Evolutionary conservation across 2,113 vertebrate genomes (phyloP).

Genomic region (Murina feae): DNA sequence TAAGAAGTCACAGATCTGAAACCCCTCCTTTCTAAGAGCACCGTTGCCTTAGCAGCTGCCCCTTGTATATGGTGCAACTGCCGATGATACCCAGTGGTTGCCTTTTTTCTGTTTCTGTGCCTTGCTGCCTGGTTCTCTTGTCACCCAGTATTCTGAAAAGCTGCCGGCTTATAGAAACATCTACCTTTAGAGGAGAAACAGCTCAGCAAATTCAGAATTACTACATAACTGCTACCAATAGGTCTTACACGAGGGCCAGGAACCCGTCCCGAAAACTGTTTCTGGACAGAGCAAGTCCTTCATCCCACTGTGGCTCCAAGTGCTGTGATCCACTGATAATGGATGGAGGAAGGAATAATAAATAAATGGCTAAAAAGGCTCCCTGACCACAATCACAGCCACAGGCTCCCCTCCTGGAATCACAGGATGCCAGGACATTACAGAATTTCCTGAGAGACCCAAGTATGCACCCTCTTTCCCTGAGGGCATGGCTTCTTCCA

Average conservation of each 20-base stretch:
- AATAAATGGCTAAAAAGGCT: background rate
- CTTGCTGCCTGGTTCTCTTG: background rate
- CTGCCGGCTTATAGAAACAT: background rate
- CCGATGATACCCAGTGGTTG: background rate
- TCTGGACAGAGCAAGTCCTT: background rate
- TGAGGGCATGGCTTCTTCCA: background rate
- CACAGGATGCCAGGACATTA: background rate
- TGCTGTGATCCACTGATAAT: background rate
- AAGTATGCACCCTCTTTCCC: background rate
- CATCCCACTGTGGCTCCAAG: background rate
- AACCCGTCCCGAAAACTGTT: background rate
- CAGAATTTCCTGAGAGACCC: background rate
- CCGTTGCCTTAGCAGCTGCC: background rate
- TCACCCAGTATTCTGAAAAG: conserved; percentile 1
- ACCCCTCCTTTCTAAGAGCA: background rate
- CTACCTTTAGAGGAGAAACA: background rate
- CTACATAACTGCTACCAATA: background rate
- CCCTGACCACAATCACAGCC: background rate
- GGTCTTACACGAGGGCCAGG: background rate
- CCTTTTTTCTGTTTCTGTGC: background rate
- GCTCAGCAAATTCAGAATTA: background rate
- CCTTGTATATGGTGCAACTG: background rate
- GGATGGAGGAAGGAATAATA: background rate
- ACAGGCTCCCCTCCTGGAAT: background rate
- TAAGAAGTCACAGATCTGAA: background rate